A percentile compares a stretch with the other conserved stretches of the same genome.
phyloP scores from a whole-genome alignment of 2,888 invertebrate species.

The Dorcus parallelipipedus region DNA sequence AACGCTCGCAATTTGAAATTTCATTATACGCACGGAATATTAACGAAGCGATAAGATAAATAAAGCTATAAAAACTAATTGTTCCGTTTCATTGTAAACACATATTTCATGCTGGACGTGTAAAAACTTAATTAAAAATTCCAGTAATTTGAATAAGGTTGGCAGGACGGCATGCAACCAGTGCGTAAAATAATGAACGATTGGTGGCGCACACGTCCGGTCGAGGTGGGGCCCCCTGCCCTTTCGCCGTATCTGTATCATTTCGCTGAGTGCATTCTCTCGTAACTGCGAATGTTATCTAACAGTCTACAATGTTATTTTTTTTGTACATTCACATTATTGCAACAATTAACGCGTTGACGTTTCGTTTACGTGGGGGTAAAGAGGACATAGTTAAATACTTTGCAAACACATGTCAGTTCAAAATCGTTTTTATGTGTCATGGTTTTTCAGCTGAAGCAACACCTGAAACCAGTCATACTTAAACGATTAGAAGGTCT shows the following conservation, averaged over 20 bases:
- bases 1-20: too few relatives aligned
- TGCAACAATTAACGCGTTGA: too few relatives aligned
- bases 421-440: too few relatives aligned
- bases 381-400: too few relatives aligned
- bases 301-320: neutral
- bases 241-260: neutral
- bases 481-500: too few relatives aligned
- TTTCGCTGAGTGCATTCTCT: conserved; percentile 1
- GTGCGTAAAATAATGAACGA: neutral
- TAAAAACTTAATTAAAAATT: conserved; percentile 5
- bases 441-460: too few relatives aligned
- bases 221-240: neutral
- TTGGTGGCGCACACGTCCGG: neutral
- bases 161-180: neutral
- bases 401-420: too few relatives aligned
- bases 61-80: neutral
- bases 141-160: neutral
- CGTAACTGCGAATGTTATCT: neutral
- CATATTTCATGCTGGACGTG: conserved; percentile 5
- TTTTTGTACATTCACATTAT: neutral
- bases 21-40: too few relatives aligned
- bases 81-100: neutral
- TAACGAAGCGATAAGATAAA: too few relatives aligned
- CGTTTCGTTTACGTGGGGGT: too few relatives aligned
- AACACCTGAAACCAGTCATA: too few relatives aligned